Base-by-base conservation (phyloP, 2,888 invertebrate species). In the Tortrix viridana region DNA sequence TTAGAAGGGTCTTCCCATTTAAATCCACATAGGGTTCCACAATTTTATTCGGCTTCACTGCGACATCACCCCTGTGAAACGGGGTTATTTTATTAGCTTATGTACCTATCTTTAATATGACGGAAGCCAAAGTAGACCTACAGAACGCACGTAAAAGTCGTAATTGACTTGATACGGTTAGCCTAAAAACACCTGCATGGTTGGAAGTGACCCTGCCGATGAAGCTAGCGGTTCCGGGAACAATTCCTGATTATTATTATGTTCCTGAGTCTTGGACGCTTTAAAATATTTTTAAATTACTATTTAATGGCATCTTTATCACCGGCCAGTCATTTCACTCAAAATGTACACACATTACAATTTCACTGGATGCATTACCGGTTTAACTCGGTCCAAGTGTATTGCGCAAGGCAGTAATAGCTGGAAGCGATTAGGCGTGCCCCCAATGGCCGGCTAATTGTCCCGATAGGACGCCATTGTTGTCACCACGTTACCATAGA, bases 371-470 rank as follows among this genome's bases (percentile, higher is more conserved):
- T 53, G 22, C 53, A 41, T 53, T 41, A 52, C 52, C 37, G 37
- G 18, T 9, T 16, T 44, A 43, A 32, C 32, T 32, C 32, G 12
- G 32, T 32, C 1, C 32, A 20, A 20, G 47, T 20, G 22, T 16
- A 44, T 77, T 77, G 74, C 67, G 74, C 72, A 77, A 77, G 53
- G 3, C 53, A 20, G 53, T 53, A 80, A 79, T 77, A 78, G 78
- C 69, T 63, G 54, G 64, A 54, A 55, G 60, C 61, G 66, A 71
- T 71, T 71, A 71, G 73, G 68, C 49, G 76, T 73, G 78, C 72
- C 80, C 80, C 73, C 72, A 63, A 76, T 73, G 73, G 69, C 71
- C 67, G 65, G 32, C 74, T 79, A 80, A 84, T 81, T 82, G 84
- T 75, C 69, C 68, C 67, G 77, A 79, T 79, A 72, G 74, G 65